Evolutionary conservation across 1,140 invertebrate species (phyloP), one percentile per base, ranked within the genome.

Genomic region (Atta colombica): DNA sequence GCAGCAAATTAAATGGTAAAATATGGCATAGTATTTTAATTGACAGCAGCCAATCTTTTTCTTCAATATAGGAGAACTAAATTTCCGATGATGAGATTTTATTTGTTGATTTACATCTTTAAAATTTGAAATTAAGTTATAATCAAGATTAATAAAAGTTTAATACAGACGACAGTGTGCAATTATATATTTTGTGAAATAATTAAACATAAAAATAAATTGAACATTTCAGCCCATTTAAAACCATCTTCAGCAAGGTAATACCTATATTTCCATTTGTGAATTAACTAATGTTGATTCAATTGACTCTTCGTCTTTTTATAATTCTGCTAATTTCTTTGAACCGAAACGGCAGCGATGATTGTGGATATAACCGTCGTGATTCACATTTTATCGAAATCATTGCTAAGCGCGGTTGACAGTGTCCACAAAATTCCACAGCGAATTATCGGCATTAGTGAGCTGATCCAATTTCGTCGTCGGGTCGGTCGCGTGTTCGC

Each of bases 391-490:
- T 84, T 75, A 84, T 84, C 80, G n/a, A 25, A 74, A 75, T 61
- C 49, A 61, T 84, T 35, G 12, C 25, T 60, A 18, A 72, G 35
- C 69, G 31, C 16, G 25, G 35, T 49, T 60, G 53, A 82, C 80
- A 60, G 16, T 49, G 65, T 35, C 66, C 53, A 21, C 28, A 28
- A 74, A 84, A 84, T 84, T 84, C 55, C 80, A 74, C 53, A 39
- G 18, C 39, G 25, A 55, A 84, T 21, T 21, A 21, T 63, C 14
- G 18, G 55, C 63, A 53, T 68, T 53, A 53, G 49, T 45, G 77
- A 61, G 77, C 55, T 74, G 80, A 84, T 74, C 80, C 80, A 84
- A 58, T 84, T 84, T 84, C 49, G 78, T 71, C 65, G 65, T 49
- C 31, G 63, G 31, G 8, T 61, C 25, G 80, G 55, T 82, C 80